A percentile compares a stretch with the other conserved stretches of the same genome.
phyloP scores from a whole-genome alignment of 2,113 vertebrate genomes.

The Melanerpes formicivorus region DNA sequence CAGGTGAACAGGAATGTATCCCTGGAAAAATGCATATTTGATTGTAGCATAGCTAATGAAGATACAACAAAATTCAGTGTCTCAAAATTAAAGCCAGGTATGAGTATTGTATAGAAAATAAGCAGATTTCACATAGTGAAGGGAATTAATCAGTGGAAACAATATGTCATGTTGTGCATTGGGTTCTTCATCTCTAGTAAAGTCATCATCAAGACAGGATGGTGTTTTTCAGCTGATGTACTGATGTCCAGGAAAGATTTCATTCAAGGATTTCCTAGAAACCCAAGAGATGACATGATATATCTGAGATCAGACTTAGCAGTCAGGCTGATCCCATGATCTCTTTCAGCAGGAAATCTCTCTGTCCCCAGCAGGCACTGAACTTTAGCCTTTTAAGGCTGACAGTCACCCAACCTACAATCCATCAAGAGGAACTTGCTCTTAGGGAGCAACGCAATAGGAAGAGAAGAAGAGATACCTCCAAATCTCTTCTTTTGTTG shows the following conservation, averaged over 20 bases:
- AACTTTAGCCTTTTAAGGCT: background rate
- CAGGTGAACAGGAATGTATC: background rate
- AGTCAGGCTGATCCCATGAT: background rate
- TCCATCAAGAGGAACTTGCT: background rate
- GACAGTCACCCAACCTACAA: background rate
- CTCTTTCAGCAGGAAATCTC: background rate
- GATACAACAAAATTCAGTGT: background rate
- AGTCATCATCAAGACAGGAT: constrained; percentile 11
- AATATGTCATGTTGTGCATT: background rate
- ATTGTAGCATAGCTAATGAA: background rate
- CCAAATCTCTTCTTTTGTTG: background rate
- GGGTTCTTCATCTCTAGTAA: constrained; percentile 3
- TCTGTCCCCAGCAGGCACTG: background rate
- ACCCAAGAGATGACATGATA: background rate
- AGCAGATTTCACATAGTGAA: background rate
- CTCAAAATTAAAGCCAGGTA: background rate
- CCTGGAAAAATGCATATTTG: background rate
- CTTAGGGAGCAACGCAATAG: background rate
- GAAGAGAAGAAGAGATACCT: background rate
- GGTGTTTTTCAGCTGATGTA: background rate
- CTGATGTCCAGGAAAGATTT: background rate
- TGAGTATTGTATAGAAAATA: background rate
- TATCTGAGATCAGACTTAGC: background rate
- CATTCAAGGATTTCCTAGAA: constrained; percentile 49
- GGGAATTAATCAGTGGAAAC: background rate